Base-by-base conservation (phyloP, 2,797 vertebrate species). In the Cirrhinus molitorella region DNA sequence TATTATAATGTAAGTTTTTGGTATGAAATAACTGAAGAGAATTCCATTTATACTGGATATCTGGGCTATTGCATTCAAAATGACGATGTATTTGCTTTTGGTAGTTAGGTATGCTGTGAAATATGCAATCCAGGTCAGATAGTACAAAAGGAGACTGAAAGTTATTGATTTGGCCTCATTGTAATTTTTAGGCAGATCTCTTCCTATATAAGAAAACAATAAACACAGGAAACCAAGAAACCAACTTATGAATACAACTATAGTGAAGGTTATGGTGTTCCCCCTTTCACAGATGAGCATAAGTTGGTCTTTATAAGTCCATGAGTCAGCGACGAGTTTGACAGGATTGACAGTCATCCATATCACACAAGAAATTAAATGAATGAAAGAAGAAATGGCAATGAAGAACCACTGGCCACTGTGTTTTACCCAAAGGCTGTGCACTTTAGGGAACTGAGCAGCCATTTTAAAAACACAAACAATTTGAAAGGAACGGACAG, bases 91-190 rank as follows among this genome's bases (percentile, higher is more conserved):
- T 19, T 37, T 21, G 63, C 31, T 59, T 16, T 66, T 78, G 83
- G 93, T 93, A 61, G 94, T n/a, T 16, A 90, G 71, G 0, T 75
- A 61, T 1, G 59, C 55, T 40, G 95, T 95, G 43, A 86, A 86
- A 77, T 92, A 95, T n/a, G 88, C 13, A 25, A 96, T 93, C 94
- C 95, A 96, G 85, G 92, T 94, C 57, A 94, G 61, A 11, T 96
- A 93, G 66, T 94, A 93, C 80, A 96, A 89, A 31, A 97, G 88
- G 37, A 97, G 92, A 86, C 96, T 95, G 89, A 96, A 96, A 0
- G 97, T 96, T 86, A 97, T 95, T 7, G 94, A 92, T 90, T 96
- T 97, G 85, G 97, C 96, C 79, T 97, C 97, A 0, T 94, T 97
- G 89, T 98, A 97, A 88, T 95, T 96, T 88, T 96, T 96, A 0